Evolutionary conservation across 2,888 invertebrate species (phyloP), one percentile per base, ranked within the genome.

Genomic region (Melinaea menophilus): DNA sequence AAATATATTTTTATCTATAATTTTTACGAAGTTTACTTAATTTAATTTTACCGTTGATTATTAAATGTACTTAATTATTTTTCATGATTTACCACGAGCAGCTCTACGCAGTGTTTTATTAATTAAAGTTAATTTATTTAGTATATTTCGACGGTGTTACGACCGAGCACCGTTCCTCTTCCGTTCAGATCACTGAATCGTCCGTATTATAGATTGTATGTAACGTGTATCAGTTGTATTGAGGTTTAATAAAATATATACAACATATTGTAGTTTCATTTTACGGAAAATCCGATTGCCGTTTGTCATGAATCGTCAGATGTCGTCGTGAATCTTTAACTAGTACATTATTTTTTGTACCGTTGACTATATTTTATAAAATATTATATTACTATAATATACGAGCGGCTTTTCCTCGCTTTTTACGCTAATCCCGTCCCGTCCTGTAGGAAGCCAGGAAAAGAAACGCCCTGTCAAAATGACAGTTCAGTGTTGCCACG

Each of bases 371-470:
- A 9, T 41, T 9, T 41, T 9, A 9, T 41, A 56, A 11, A 64
- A 45, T 47, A 46, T 41, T 9, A 41, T 3, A 41, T 41, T 54
- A 22, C 13, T 33, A 22, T 35, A 41, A 56, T 33, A 59, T 45
- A 37, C 62, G 79, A 76, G 87, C 86, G 85, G 80, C 89, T 88
- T 90, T 90, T 89, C 90, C 90, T 88, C 74, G 89, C 89, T 89
- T 87, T 81, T 85, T 85, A 85, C 83, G 76, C 70, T 56, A 60
- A 65, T 59, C 67, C 71, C 67, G 63, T 64, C 75, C 76, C 75
- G 61, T 71, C 77, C 85, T 81, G 90, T 85, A 88, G 81, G 86
- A 89, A 90, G 90, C 87, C 83, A 87, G 90, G 90, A 90, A 89
- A 89, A 88, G 89, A 80, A 82, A 82, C 86, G 86, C 88, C 87